Base-by-base conservation (phyloP, 2,888 invertebrate genomes). In the Priocnemis perturbator region DNA sequence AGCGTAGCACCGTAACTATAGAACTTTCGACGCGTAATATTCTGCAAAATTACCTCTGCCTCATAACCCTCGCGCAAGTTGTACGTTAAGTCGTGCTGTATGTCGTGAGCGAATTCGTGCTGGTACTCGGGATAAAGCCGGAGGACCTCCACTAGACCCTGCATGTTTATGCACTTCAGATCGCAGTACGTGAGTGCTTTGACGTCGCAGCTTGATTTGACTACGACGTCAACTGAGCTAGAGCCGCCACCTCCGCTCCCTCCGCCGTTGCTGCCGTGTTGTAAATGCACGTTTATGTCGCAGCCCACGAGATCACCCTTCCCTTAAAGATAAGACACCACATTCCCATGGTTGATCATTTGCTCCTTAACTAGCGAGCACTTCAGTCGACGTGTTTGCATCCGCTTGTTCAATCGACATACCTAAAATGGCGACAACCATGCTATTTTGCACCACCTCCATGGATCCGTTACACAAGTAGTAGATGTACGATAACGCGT, bases 341-440 rank as follows among this genome's bases (percentile, higher is more conserved):
- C 26, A 5, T 26, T 2, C 5, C 5, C 26, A 26, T 26, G 2
- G 26, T 26, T 26, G 3, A 26, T 5, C 5, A 5, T 26, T 26
- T 26, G 26, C 26, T 5, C 3, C 26, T 26, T 26, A 26, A 26
- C 5, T 26, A 26, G 26, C 26, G 3, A 5, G 26, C 26, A 26
- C 26, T 26, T 26, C 26, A 5, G 26, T 26, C 2, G 26, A 5
- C 26, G 5, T 26, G 26, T 5, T 2, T 5, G 26, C 26, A 5
- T 26, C 26, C 5, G 26, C 5, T 26, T 26, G 2, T 37, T 37
- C 4, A 37, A 37, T 11, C 4, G 1, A 4, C 68, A 92, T 90
- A 98, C 98, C 98, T 78, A 98, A 91, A 84, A 98, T 98, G 68
- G 98, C 98, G 20, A 98, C 98, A 62, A 98, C 98, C 97, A 98